A percentile compares a stretch with the other conserved stretches of the same genome.
Conservation (phyloP, 2,113 vertebrate genomes). For the Campylomormyrus tamandua region DNA sequence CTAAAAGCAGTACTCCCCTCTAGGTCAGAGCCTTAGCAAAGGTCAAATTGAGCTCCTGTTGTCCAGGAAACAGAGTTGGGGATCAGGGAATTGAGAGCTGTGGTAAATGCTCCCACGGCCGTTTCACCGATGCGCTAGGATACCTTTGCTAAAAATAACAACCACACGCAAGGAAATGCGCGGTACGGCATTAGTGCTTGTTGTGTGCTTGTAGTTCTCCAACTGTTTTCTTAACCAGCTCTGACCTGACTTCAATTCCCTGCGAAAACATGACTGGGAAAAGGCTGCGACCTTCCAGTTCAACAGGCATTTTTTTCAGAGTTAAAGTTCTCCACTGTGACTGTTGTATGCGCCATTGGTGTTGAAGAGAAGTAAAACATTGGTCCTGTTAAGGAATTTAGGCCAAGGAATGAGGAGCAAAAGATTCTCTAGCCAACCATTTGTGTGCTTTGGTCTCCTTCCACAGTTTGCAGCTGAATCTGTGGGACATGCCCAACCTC, state of each 20-base stretch:
- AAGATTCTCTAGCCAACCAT: constrained; percentile 9
- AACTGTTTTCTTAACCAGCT: not conserved
- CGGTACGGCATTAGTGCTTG: not conserved
- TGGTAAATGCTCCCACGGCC: not conserved
- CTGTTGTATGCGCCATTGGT: not conserved
- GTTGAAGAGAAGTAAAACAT: not conserved
- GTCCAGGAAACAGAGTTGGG: not conserved
- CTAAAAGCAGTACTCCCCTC: not conserved
- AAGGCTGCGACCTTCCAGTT: not conserved
- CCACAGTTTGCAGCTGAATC: constrained; percentile 21
- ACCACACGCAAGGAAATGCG: not conserved
- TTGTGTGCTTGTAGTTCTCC: not conserved
- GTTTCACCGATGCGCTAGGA: not conserved
- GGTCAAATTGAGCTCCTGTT: not conserved
- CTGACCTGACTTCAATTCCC: not conserved
- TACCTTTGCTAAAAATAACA: not conserved
- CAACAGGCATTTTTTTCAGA: not conserved
- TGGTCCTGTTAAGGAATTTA: not conserved
- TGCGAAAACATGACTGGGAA: not conserved
- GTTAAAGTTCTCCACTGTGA: not conserved
- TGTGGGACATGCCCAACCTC: constrained; percentile 31
- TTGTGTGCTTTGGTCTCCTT: constrained; percentile 6
- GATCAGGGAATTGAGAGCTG: not conserved
- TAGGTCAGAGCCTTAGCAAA: not conserved
- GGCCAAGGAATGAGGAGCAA: constrained; percentile 16